Percentiles rank a stretch among this genome's conserved stretches.
phyloP scores from a whole-genome alignment of 2,113 vertebrate genomes.

The Cyprinodon tularosa region DNA sequence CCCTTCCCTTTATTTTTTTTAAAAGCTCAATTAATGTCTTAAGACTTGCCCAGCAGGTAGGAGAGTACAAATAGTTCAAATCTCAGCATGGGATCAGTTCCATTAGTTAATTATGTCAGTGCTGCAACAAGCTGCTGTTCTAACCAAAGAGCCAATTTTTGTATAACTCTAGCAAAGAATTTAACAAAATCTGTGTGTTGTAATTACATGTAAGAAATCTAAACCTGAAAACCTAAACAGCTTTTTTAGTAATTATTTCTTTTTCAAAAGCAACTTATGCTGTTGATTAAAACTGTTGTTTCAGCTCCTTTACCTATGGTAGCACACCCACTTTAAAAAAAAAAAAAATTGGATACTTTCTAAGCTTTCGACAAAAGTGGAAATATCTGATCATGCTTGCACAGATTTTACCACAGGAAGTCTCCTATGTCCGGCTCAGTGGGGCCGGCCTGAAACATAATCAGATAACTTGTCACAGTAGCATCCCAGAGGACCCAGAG shows the following conservation, averaged over 20 bases:
- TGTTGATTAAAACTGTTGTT: background rate
- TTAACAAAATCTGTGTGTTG: background rate
- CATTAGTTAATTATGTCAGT: background rate
- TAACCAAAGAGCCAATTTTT: background rate
- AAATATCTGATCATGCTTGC: constrained; percentile 17
- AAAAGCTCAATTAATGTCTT: background rate
- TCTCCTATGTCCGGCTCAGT: constrained; percentile 71
- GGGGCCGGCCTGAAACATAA: constrained; percentile 62
- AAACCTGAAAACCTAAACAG: background rate
- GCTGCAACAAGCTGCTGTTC: background rate
- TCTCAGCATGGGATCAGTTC: background rate
- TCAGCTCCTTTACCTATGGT: background rate
- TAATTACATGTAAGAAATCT: background rate
- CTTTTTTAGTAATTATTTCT: too few relatives aligned
- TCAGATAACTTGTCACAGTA: constrained; percentile 54
- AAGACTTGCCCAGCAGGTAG: constrained; percentile 11
- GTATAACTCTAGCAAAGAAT: background rate
- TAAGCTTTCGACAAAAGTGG: constrained; percentile 1
- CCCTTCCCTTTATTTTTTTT: too few relatives aligned
- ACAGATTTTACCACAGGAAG: constrained; percentile 66
- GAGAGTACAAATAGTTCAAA: constrained; percentile 7
- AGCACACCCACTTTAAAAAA: background rate
- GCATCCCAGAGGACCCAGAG: constrained; percentile 29
- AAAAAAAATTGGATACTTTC: constrained; percentile 5
- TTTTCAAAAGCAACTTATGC: background rate